Evolutionary conservation across 2,888 invertebrate species (phyloP), one percentile per base, ranked within the genome.

Genomic region (Stenoptilia bipunctidactyla): DNA sequence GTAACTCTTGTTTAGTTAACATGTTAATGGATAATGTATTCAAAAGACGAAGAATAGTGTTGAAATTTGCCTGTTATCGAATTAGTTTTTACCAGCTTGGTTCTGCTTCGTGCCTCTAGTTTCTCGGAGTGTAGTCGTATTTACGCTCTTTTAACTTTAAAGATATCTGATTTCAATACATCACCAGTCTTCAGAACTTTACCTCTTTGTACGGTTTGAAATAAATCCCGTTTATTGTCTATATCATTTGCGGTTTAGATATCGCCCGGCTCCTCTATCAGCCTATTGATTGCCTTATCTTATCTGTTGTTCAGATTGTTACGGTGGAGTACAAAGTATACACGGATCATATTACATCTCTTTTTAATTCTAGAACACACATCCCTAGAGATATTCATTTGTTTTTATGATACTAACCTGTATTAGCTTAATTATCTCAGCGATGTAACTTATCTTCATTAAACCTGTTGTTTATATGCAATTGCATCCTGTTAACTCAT

Each of bases 71-170:
- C 4, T 20, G 20, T 8, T 20, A 20, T 20, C 20, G 20, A 20
- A 20, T 45, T 40, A 39, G 42, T 53, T 66, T 66, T 67, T 66
- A 66, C 67, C 64, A 63, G 53, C 39, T 40, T 51, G 57, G 59
- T 64, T 66, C 59, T 53, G 53, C 49, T 61, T 54, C 55, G 66
- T 66, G 62, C 63, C 60, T 62, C 56, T 60, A 68, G 69, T 61
- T 66, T 66, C 71, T 61, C 67, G 63, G 64, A 62, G 54, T 68
- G 65, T 67, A n/a, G n/a, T n/a, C n/a, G 51, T 47, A 56, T 66
- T 66, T 67, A 65, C 67, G 66, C 62, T 69, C 64, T 64, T 71
- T 69, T 73, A 67, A 65, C 61, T 70, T 61, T 52, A 57, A 53
- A 61, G 69, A 64, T 61, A 73, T 60, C 55, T 55, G 60, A 71